phyloP scores from a whole-genome alignment of 2,113 vertebrate species.

The Guaruba guarouba region DNA sequence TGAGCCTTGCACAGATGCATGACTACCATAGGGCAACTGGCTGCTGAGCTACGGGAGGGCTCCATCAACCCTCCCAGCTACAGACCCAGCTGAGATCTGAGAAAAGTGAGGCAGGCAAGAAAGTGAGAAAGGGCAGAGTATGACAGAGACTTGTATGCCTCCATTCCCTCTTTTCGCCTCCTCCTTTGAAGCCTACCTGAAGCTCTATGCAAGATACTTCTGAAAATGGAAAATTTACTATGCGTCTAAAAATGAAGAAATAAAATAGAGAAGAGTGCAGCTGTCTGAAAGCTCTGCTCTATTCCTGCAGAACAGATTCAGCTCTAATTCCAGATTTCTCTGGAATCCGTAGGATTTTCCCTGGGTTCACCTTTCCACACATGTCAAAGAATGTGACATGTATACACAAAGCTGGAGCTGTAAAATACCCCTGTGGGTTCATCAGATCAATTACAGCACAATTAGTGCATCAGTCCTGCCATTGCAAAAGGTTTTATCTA shows the following conservation, averaged over 20 bases:
- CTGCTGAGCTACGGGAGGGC: background rate
- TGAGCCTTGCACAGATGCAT: rapidly evolving
- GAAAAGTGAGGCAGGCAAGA: background rate
- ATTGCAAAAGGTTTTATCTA: background rate
- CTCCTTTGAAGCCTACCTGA: background rate
- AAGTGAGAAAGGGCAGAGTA: background rate
- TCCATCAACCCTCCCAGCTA: background rate
- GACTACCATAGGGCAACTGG: background rate
- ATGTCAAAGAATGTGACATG: background rate
- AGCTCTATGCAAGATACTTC: background rate
- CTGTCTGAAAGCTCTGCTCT: background rate
- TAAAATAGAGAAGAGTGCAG: background rate
- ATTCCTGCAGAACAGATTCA: background rate
- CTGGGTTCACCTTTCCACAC: background rate
- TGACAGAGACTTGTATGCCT: background rate
- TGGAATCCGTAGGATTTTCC: background rate
- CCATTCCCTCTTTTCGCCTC: background rate
- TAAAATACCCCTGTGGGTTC: background rate
- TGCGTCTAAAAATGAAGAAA: background rate
- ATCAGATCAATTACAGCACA: background rate
- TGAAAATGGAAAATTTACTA: background rate
- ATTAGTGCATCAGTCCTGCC: background rate
- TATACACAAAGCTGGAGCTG: background rate
- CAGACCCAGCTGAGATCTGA: background rate
- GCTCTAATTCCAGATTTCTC: background rate